A percentile compares a stretch with the other conserved stretches of the same genome.
phyloP scores from a whole-genome alignment of 2,113 vertebrate species.

The Megalops atlanticus region DNA sequence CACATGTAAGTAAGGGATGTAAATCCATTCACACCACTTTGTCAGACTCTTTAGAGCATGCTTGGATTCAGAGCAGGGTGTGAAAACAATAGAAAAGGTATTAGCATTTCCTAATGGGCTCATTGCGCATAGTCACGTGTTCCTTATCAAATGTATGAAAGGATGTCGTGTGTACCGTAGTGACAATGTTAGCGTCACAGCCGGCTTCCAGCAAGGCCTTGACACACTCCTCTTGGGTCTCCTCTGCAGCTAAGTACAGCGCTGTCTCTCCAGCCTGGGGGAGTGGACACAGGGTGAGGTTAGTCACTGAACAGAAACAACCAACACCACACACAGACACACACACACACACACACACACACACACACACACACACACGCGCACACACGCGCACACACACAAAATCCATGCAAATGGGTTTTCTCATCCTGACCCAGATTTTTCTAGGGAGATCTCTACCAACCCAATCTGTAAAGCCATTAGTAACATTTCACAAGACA shows the following conservation, averaged over 20 bases:
- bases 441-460: neutral
- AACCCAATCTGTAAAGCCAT: too few species aligned
- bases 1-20: too few species aligned
- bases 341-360: neutral
- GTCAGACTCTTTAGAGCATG: neutral
- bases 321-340: neutral
- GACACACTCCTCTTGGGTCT: slow-evolving; percentile 75
- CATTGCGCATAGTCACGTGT: too few species aligned
- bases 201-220: slow-evolving; percentile 74
- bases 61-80: neutral
- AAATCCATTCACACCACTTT: neutral
- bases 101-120: too few species aligned
- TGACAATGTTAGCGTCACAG: slow-evolving; percentile 79
- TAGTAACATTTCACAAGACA: too few species aligned
- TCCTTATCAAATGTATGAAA: neutral
- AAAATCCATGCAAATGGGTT: neutral
- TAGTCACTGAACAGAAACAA: neutral
- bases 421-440: too few species aligned
- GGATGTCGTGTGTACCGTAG: slow-evolving; percentile 62
- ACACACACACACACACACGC: neutral
- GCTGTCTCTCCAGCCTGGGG: slow-evolving; percentile 80
- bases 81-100: too few species aligned
- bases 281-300: neutral
- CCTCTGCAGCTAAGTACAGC: slow-evolving; percentile 79
- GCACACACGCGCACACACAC: neutral